Evolutionary conservation across 2,113 vertebrate genomes (phyloP).

Genomic region (Mormyrus iriodes): DNA sequence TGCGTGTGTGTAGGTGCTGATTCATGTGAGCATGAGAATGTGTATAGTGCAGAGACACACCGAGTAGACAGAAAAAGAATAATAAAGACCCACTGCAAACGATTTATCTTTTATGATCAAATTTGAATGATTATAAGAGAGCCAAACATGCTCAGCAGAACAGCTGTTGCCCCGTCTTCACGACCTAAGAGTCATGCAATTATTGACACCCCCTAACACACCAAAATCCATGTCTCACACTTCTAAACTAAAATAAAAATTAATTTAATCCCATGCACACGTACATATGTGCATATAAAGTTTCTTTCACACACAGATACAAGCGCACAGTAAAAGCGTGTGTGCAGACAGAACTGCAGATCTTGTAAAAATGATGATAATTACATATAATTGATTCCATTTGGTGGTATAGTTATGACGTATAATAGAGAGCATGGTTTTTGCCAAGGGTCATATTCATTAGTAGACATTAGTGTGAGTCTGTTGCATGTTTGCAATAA

Average conservation of each 20-base stretch:
- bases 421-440: neutral
- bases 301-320: neutral
- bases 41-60: conserved; percentile 25
- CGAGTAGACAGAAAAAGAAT: conserved; percentile 37
- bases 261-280: neutral
- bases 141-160: conserved; percentile 42
- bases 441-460: neutral
- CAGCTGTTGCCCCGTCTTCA: neutral
- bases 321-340: neutral
- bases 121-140: conserved; percentile 53
- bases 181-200: neutral
- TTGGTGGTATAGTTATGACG: neutral
- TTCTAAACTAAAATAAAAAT: neutral
- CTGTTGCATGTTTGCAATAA: neutral
- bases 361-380: neutral
- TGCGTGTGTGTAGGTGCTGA: conserved; percentile 7
- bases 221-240: neutral
- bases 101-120: conserved; percentile 51
- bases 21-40: conserved; percentile 36
- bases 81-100: conserved; percentile 45
- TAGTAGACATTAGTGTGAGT: neutral
- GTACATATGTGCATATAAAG: neutral
- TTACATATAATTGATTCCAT: conserved; percentile 7
- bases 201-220: conserved; percentile 1
- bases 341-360: neutral